These are phyloP conservation scores for Pachyseris speciosa DNA, from an alignment of 64 coral and sea anemone genomes.

Conservation along the genomic window DNA sequence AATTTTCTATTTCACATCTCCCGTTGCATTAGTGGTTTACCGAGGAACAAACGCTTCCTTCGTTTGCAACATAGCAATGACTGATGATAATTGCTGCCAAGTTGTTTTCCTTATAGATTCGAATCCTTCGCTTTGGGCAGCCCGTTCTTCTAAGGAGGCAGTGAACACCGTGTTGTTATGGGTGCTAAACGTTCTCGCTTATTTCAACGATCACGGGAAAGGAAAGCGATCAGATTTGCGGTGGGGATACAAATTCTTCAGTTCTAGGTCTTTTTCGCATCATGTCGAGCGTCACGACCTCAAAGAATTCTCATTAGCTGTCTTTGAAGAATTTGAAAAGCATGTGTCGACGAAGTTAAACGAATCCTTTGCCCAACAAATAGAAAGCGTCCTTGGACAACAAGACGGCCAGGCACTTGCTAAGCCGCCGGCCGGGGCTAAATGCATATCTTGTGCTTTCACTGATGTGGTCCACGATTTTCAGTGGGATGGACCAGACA, in stretches of 20 bases:
- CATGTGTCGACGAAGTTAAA: slow-evolving; percentile 61
- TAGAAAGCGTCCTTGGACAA: background rate
- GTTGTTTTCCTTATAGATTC: slow-evolving; percentile 90
- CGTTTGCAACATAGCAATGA: background rate
- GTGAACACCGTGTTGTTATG: slow-evolving; percentile 79
- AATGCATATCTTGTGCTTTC: slow-evolving; percentile 81
- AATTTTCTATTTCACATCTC: slow-evolving; percentile 21
- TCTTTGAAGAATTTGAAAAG: slow-evolving; percentile 92
- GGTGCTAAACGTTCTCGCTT: slow-evolving; percentile 69
- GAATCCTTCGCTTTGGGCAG: slow-evolving; percentile 60
- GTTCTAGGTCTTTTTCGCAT: slow-evolving; percentile 76
- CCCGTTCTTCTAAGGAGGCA: slow-evolving; percentile 31
- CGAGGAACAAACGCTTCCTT: background rate
- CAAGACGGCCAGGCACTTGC: background rate
- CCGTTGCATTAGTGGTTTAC: slow-evolving; percentile 1
- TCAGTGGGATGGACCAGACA: slow-evolving; percentile 87
- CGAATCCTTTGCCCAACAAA: slow-evolving; percentile 66
- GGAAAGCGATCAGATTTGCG: slow-evolving; percentile 38
- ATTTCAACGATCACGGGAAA: slow-evolving; percentile 56
- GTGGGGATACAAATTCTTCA: slow-evolving; percentile 97
- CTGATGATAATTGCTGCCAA: slow-evolving; percentile 20
- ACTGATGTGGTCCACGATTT: slow-evolving; percentile 92
- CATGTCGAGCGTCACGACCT: slow-evolving; percentile 84
- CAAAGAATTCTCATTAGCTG: slow-evolving; percentile 61
- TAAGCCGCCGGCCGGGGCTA: slow-evolving; percentile 58